Evolutionary conservation across 2,113 vertebrate genomes (phyloP), one percentile per base, ranked within the genome.

Genomic region (Suncus etruscus): DNA sequence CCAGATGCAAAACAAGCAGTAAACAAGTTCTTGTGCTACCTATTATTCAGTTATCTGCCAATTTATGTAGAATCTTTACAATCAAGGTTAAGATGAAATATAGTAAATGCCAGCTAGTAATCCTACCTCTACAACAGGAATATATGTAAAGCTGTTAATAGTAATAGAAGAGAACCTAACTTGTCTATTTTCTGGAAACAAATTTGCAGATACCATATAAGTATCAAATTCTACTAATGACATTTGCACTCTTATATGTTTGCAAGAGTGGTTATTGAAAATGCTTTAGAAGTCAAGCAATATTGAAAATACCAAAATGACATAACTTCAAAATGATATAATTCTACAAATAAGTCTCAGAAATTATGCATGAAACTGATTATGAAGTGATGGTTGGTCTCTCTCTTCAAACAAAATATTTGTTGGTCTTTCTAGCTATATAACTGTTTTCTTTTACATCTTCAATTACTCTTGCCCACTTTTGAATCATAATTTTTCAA

Each of bases 41-140:
- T 87, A 73, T 92, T 94, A 73, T 93, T 94, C 47, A 91, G 47
- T 47, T 80, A 31, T 70, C 58, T 92, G n/a, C 75, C 73, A 86
- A 72, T 50, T 78, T 63, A 65, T 77, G 18, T 27, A 81, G 24
- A 69, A 11, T 79, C 32, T 77, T 65, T 24, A 84, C 27, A 86
- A 47, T 18, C 6, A 24, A 86, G 25, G 90, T 83, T 27, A 70
- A 20, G 54, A 54, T 54, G 10, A 54, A 54, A 54, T 15, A 39
- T 39, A 39, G 39, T 31, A 92, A 69, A 9, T 27, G 25, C 16
- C 8, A 81, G 22, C 32, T 84, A 48, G 47, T 32, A 80, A 81
- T 24, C 4, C 24, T n/a, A 82, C 10, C 20, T 7, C 25, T 11
- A 12, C 1, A 24, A 78, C 1, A 76, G 32, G 22, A 39, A 51